phyloP scores from a whole-genome alignment of 2,113 vertebrate genomes.

The Rynchops niger region DNA sequence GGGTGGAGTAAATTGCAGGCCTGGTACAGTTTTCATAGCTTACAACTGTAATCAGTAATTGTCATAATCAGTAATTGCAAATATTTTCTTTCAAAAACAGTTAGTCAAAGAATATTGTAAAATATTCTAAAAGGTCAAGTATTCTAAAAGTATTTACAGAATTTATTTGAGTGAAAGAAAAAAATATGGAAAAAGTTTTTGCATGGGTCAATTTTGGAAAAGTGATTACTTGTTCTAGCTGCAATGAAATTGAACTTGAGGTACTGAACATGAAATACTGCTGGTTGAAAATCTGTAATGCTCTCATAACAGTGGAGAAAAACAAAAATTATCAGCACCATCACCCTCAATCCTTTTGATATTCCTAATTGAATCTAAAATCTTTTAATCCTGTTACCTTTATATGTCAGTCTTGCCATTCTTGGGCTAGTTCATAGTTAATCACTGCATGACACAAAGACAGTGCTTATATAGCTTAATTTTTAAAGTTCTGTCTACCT shows the following conservation, averaged over 20 bases:
- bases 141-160: neutral
- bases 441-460: neutral
- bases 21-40: neutral
- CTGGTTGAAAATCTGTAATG: neutral
- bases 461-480: neutral
- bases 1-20: neutral
- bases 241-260: neutral
- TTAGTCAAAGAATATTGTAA: neutral
- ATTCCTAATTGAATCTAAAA: neutral
- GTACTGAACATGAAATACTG: fast-evolving
- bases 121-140: neutral
- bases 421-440: neutral
- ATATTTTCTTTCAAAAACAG: neutral
- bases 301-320: neutral
- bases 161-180: neutral
- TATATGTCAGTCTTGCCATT: neutral
- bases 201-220: neutral
- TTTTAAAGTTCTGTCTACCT: neutral
- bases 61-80: neutral
- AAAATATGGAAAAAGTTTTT: neutral
- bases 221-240: neutral
- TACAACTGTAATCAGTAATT: neutral
- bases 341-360: neutral
- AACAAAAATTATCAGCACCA: fast-evolving
- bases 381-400: neutral